phyloP scores from a whole-genome alignment of 2,113 vertebrate genomes.

The Corythoichthys intestinalis region DNA sequence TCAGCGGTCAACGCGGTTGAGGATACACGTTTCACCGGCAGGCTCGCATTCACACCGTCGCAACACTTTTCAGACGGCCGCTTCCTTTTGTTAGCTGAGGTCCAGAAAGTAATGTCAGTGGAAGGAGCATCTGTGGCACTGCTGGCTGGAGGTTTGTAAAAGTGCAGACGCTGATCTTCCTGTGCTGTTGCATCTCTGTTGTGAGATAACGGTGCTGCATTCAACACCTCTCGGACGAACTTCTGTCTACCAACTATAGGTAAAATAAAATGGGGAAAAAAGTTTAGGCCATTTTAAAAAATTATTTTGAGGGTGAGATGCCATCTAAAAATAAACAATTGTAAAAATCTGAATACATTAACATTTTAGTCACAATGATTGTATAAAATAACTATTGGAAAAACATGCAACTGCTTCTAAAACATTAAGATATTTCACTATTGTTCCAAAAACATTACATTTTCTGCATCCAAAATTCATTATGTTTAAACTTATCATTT shows the following conservation, averaged over 20 bases:
- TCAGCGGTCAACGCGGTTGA: slow-evolving; percentile 73
- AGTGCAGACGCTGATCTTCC: slow-evolving; percentile 75
- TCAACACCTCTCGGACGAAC: slow-evolving; percentile 62
- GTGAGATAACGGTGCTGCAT: slow-evolving; percentile 43
- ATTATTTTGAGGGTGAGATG: too few species aligned
- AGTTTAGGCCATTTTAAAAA: too few species aligned
- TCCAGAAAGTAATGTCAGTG: slow-evolving; percentile 25
- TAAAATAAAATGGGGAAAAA: neutral
- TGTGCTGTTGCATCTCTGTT: slow-evolving; percentile 46
- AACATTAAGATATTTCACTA: too few species aligned
- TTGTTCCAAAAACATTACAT: too few species aligned
- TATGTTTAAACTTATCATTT: too few species aligned
- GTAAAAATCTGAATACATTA: too few species aligned
- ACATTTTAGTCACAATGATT: too few species aligned
- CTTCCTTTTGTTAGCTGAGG: slow-evolving; percentile 72
- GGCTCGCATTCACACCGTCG: slow-evolving; percentile 21
- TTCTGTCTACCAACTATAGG: slow-evolving; percentile 81
- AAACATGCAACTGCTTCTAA: too few species aligned
- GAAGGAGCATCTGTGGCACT: neutral
- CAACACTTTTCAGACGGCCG: slow-evolving; percentile 57
- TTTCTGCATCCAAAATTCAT: too few species aligned
- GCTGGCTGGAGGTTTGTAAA: slow-evolving; percentile 73
- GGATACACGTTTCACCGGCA: slow-evolving; percentile 72
- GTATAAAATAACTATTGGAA: too few species aligned
- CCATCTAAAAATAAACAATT: too few species aligned